A percentile compares a stretch with the other conserved stretches of the same genome.
phyloP scores from a whole-genome alignment of 2,888 invertebrate species.

The Cephalotes varians region DNA sequence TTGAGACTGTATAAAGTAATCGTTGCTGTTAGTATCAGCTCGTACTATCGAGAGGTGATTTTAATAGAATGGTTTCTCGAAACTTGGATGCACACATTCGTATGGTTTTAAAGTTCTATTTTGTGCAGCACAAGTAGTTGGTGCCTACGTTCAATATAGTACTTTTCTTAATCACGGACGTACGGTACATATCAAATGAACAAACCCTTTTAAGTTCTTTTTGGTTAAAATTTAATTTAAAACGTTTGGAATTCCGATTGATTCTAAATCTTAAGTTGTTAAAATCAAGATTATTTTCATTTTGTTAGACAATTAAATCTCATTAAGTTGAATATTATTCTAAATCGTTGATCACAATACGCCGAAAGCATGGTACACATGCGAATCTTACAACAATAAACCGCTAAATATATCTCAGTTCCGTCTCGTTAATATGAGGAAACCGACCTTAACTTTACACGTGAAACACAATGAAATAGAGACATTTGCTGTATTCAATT shows the following conservation, averaged over 20 bases:
- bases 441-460: neutral
- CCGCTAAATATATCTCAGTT: neutral
- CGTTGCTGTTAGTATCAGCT: slow-evolving; percentile 15
- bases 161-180: slow-evolving; percentile 31
- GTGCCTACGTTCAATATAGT: slow-evolving; percentile 50
- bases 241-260: neutral
- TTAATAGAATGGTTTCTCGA: slow-evolving; percentile 8
- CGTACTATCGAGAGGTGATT: slow-evolving; percentile 23
- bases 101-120: slow-evolving; percentile 19
- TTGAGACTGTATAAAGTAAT: slow-evolving; percentile 44
- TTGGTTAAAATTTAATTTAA: slow-evolving; percentile 4
- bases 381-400: slow-evolving; percentile 10
- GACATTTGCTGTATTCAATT: neutral
- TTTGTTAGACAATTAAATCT: neutral
- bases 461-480: neutral
- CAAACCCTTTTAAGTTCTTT: neutral
- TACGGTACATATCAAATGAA: slow-evolving; percentile 62
- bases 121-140: slow-evolving; percentile 23
- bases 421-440: neutral
- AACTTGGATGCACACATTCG: slow-evolving; percentile 12
- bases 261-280: slow-evolving; percentile 10
- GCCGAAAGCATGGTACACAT: neutral
- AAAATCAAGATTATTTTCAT: slow-evolving; percentile 11
- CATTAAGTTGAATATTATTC: neutral
- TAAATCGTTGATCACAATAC: neutral